Percentiles rank a stretch among this genome's conserved stretches.
These are phyloP conservation scores for Acanthisitta chloris DNA, from an alignment of 2,113 vertebrate genomes.

Conservation along the genomic window DNA sequence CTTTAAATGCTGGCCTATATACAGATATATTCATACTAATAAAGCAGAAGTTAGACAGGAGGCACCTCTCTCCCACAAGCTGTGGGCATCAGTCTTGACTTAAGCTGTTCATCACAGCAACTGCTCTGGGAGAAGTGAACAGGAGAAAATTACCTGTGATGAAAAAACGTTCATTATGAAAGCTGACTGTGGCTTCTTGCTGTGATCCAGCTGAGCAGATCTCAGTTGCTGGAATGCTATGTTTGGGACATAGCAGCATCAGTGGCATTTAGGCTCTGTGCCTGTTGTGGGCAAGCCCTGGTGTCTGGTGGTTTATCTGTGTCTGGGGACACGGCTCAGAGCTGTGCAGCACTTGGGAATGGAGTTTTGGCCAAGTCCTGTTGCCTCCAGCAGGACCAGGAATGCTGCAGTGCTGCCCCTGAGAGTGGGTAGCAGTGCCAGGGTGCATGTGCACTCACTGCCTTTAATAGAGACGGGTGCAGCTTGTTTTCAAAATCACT, in stretches of 20 bases:
- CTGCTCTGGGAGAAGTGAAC: not conserved
- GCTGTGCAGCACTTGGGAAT: not conserved
- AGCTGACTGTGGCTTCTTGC: not conserved
- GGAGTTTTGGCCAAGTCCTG: not conserved
- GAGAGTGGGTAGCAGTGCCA: not conserved
- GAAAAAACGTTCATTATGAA: not conserved
- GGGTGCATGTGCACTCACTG: not conserved
- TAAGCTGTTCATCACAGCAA: not conserved
- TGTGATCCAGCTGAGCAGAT: not conserved
- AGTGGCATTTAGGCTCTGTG: not conserved
- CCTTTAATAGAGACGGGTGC: not conserved
- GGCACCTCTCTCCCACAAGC: not conserved
- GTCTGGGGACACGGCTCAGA: not conserved
- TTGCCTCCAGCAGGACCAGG: not conserved
- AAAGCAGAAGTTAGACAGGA: not conserved
- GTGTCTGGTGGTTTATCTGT: not conserved
- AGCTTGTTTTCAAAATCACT: not conserved
- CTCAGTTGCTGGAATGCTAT: not conserved
- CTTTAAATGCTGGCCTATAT: not conserved
- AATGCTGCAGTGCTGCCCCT: accelerated
- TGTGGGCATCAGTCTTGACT: not conserved
- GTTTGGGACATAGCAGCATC: accelerated
- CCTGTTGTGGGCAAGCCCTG: not conserved
- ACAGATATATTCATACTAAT: not conserved
- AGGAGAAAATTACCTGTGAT: not conserved